These are phyloP conservation scores for Nudaria mundana DNA, from an alignment of 2,888 invertebrate species.

Conservation along the genomic window DNA sequence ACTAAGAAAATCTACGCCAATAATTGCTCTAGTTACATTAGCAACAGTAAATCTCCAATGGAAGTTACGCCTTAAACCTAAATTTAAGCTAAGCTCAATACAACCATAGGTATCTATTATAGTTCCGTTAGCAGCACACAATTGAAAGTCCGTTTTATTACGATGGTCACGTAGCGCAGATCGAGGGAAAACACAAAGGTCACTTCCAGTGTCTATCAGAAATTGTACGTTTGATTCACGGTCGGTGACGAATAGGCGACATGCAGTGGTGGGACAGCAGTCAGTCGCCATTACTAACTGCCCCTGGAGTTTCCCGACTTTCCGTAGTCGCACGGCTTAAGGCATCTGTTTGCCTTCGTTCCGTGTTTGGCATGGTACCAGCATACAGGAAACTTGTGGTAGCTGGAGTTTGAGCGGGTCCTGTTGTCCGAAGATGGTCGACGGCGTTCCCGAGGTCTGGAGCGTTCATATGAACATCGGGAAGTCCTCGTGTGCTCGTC, in stretches of 20 bases:
- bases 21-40: background rate
- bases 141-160: background rate
- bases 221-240: background rate
- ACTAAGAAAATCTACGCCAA: background rate
- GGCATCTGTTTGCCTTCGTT: background rate
- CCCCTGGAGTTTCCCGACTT: background rate
- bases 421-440: background rate
- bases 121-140: background rate
- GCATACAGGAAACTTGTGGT: background rate
- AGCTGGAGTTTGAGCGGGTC: background rate
- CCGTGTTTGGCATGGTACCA: background rate
- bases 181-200: background rate
- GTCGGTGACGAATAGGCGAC: slow-evolving; percentile 6
- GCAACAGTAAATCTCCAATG: background rate
- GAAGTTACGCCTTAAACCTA: background rate
- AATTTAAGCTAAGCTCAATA: background rate
- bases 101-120: background rate
- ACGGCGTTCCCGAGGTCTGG: too few species aligned
- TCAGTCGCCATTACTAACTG: slow-evolving; percentile 5
- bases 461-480: too few species aligned
- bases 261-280: background rate
- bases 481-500: background rate
- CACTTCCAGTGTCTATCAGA: slow-evolving; percentile 6
- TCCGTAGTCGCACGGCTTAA: background rate
- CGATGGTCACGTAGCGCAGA: background rate